These are phyloP conservation scores for Accipiter cooperii DNA, from an alignment of 2,113 vertebrate species.

Conservation along the genomic window DNA sequence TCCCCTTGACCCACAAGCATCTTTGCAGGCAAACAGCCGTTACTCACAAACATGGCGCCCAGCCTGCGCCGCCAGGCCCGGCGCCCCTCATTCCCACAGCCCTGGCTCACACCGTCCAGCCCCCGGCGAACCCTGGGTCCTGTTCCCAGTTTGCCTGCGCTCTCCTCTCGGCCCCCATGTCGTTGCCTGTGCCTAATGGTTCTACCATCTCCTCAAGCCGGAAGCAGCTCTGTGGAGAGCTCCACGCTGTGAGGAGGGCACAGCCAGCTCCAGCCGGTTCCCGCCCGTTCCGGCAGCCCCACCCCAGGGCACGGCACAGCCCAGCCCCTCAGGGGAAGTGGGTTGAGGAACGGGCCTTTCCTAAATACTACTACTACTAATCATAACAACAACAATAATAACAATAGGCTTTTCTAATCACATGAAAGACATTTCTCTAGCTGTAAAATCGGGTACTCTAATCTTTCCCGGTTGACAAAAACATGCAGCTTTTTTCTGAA, in stretches of 20 bases:
- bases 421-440: neutral
- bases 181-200: accelerated
- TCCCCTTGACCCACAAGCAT: accelerated
- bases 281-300: accelerated
- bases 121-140: accelerated
- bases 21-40: neutral
- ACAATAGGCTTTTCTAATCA: neutral
- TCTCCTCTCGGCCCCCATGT: accelerated
- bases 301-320: too few relatives aligned
- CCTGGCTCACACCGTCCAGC: accelerated
- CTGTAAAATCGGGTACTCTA: neutral
- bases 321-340: too few relatives aligned
- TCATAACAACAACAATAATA: neutral
- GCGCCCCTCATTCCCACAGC: neutral
- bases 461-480: neutral
- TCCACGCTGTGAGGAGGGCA: accelerated
- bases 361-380: too few relatives aligned
- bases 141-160: accelerated
- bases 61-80: neutral
- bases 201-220: neutral
- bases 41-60: neutral
- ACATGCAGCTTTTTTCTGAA: neutral
- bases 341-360: neutral
- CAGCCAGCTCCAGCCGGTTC: neutral
- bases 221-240: neutral